phyloP scores from a whole-genome alignment of 2,888 invertebrate species.

The Celastrina argiolus region DNA sequence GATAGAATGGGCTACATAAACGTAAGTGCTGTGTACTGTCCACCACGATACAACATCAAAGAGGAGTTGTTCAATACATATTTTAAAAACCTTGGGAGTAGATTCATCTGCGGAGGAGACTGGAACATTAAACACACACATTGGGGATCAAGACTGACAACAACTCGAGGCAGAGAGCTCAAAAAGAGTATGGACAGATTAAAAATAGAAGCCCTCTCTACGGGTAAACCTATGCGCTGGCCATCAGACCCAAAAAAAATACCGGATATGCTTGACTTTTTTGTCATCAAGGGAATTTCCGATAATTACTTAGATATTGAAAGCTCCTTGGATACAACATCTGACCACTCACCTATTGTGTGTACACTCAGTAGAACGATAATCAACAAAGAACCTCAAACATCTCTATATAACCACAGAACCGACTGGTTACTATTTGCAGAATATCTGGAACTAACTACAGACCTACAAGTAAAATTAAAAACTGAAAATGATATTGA shows the following conservation, averaged over 20 bases:
- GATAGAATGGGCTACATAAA: too few species aligned
- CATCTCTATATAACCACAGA: neutral
- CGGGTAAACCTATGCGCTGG: constrained; percentile 36
- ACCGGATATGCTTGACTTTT: constrained; percentile 36
- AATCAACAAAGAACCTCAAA: neutral
- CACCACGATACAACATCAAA: constrained; percentile 26
- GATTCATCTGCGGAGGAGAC: constrained; percentile 30
- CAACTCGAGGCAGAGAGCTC: constrained; percentile 27
- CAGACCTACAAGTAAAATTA: neutral
- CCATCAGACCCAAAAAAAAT: constrained; percentile 31
- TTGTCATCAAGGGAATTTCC: constrained; percentile 22
- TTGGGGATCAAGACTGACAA: constrained; percentile 30
- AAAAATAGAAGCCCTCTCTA: constrained; percentile 21
- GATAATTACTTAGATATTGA: constrained; percentile 20
- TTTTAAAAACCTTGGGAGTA: constrained; percentile 23
- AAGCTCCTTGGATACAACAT: constrained; percentile 27
- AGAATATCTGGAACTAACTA: neutral
- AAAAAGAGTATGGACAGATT: constrained; percentile 16
- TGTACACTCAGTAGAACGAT: neutral
- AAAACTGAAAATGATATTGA: neutral
- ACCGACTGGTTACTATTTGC: neutral
- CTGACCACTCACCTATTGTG: constrained; percentile 27
- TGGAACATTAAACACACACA: constrained; percentile 33
- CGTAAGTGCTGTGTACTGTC: neutral
- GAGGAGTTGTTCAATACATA: neutral